Percentiles rank a stretch among this genome's conserved stretches.
Evolutionary conservation across 2,113 vertebrate species (phyloP).

Genomic region (Chamaea fasciata): DNA sequence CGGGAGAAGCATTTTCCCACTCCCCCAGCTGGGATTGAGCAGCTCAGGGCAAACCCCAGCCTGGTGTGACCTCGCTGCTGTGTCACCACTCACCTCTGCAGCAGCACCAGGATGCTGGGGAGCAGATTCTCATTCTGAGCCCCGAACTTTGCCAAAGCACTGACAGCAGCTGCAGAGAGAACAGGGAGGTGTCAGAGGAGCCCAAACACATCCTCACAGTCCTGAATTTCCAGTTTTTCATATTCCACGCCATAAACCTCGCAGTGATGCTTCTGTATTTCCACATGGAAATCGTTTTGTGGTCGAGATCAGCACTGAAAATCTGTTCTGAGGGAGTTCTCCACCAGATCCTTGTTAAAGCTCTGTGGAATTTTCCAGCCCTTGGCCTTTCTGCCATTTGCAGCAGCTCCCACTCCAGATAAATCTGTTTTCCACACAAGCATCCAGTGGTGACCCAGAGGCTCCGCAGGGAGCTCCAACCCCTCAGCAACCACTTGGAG

Average conservation of each 20-base stretch:
- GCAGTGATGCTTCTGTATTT: fast-evolving
- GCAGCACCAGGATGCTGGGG: constrained; percentile 92
- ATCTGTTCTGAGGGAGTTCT: not conserved
- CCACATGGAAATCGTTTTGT: not conserved
- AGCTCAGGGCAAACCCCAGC: not conserved
- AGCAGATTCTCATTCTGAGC: constrained; percentile 96
- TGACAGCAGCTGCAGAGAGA: constrained; percentile 85
- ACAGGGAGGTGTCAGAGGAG: not conserved
- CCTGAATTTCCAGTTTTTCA: not conserved
- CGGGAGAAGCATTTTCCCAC: not conserved
- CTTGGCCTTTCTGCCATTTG: not conserved
- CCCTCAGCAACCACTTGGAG: not conserved
- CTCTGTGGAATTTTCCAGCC: not conserved
- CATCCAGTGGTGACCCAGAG: not conserved
- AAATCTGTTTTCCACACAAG: not conserved
- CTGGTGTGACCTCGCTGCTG: not conserved
- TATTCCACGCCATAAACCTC: not conserved
- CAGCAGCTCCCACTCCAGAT: not conserved
- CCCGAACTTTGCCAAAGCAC: constrained; percentile 95
- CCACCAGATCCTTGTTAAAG: not conserved
- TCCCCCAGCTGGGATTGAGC: fast-evolving
- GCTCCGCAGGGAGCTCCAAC: not conserved
- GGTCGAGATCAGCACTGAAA: not conserved
- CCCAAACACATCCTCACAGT: not conserved
- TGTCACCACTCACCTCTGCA: constrained; percentile 82